Evolutionary conservation across 2,113 vertebrate genomes (phyloP).

Genomic region (Balaenoptera acutorostrata): DNA sequence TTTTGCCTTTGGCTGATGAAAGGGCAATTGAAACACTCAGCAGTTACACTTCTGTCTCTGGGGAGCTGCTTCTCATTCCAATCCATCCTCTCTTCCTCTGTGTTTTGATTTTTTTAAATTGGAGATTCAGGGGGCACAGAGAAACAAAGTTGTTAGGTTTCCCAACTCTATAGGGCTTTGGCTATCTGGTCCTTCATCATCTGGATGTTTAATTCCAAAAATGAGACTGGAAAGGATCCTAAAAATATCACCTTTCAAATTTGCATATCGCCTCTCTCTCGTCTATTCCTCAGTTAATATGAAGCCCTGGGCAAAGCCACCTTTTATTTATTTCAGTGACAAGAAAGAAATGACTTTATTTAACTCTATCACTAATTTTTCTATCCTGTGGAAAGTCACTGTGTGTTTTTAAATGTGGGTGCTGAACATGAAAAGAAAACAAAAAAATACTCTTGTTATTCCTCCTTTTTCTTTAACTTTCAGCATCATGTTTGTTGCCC

Average conservation of each 20-base stretch:
- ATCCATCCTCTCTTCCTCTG: not conserved
- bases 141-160: not conserved
- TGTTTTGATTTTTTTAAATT: not conserved
- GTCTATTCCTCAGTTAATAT: not conserved
- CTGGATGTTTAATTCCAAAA: not conserved
- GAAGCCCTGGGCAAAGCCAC: not conserved
- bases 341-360: not conserved
- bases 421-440: not conserved
- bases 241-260: not conserved
- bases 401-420: not conserved
- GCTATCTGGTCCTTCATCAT: not conserved
- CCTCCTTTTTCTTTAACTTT: not conserved
- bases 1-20: not conserved
- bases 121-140: not conserved
- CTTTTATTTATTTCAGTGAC: not conserved
- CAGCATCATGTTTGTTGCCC: not conserved
- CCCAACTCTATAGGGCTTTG: not conserved
- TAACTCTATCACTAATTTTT: not conserved
- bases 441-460: not conserved
- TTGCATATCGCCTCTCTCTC: not conserved
- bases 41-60: not conserved
- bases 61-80: not conserved
- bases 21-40: not conserved
- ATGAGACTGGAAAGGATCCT: not conserved
- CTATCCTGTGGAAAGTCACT: not conserved